Base-by-base conservation (phyloP, 1,140 invertebrate species). In the Caerostris darwini region DNA sequence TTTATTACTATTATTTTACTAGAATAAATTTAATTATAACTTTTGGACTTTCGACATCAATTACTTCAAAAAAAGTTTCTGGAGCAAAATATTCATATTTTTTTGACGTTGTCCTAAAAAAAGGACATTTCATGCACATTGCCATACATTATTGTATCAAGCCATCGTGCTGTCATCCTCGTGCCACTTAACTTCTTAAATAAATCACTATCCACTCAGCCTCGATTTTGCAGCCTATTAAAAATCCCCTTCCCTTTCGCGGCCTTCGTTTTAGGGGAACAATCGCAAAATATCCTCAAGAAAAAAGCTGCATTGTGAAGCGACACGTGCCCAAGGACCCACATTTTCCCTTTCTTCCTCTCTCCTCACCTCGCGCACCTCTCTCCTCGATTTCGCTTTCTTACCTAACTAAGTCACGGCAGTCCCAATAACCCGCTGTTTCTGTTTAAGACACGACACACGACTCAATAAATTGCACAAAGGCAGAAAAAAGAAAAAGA, bases 391-490 rank as follows among this genome's bases (percentile, higher is more conserved):
- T 71, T 71, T 71, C 69, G 69, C 69, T 71, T 71, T 71, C 69
- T 71, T 34, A 71, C 69, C 69, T 71, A 71, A 71, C 19, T 71
- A 71, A 71, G 69, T 71, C 69, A 71, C 69, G 50, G 69, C 19
- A 34, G 19, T 71, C 69, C 69, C 19, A 34, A 71, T 71, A 71
- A 71, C 69, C 69, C 69, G 69, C 69, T 71, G 69, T 19, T 71
- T 71, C 69, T 71, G 69, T 71, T 71, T 71, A 71, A 71, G 69
- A 71, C 19, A 54, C 10, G 81, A 53, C 81, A 83, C 81, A 83
- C 81, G 81, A 83, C 81, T 56, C 54, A 17, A 83, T 17, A 54
- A 83, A 54, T 83, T 83, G 56, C 81, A 83, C 81, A 57, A 83
- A 57, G 19, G 56, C 34, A 34, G 0, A 34, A 34, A 34, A 34